Evolutionary conservation across 2,888 invertebrate species (phyloP), one percentile per base, ranked within the genome.

Genomic region (Netelia virgata): DNA sequence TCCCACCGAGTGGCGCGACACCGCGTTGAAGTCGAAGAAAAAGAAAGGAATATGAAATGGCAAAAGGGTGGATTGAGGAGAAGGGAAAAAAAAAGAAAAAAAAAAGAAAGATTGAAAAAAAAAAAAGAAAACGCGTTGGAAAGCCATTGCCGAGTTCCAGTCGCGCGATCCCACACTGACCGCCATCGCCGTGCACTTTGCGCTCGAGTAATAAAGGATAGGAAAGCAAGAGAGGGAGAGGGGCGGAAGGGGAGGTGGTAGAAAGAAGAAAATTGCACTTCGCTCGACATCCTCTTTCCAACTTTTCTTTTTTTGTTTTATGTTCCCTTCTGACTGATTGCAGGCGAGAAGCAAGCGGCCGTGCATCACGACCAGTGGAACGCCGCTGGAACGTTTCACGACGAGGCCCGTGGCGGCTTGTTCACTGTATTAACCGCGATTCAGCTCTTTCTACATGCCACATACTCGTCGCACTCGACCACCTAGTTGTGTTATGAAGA

Each of bases 331-430:
- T 79, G 81, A 83, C 81, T 86, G 75, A 82, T 86, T 82, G 55
- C 93, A 95, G 95, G 95, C 88, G 95, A 96, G 88, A 95, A 95
- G 88, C 95, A 96, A 90, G 95, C 95, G 1, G 95, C 95, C 1
- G 95, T 96, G 68, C 95, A 96, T 88, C 95, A 95, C 88, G 95
- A 95, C 90, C 95, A 95, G 11, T 95, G 95, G 95, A 95, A 95
- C 90, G 94, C 94, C 89, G 95, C 94, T 90, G 92, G 90, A 91
- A 92, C 93, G 89, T 82, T 78, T 84, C 83, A 83, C 53, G 84
- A 79, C 74, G 81, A 84, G 78, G 78, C 77, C 55, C 79, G 81
- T 79, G 69, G 72, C 76, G 68, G 82, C 75, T 76, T 85, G 72
- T 82, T 87, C 82, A 80, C 80, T 50, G 76, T 85, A 84, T 83